These are phyloP conservation scores for Glaucidium brasilianum DNA, from an alignment of 2,113 vertebrate species.

Conservation along the genomic window DNA sequence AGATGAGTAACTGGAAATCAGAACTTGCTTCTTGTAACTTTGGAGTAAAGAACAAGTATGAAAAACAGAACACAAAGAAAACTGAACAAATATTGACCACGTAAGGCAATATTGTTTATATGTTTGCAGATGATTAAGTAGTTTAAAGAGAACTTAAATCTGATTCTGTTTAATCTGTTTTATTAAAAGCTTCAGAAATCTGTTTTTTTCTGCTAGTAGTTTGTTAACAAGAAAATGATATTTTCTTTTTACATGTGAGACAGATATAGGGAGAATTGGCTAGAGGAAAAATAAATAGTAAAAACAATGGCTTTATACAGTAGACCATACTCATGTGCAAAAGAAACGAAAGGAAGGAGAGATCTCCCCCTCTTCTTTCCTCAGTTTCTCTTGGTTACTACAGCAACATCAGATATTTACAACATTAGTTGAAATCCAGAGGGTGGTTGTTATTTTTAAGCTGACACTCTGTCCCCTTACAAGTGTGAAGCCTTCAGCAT, in stretches of 20 bases:
- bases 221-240: background rate
- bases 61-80: background rate
- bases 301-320: background rate
- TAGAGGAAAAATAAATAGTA: background rate
- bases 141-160: background rate
- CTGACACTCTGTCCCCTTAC: background rate
- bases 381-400: background rate
- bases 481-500: background rate
- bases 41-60: background rate
- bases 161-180: background rate
- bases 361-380: background rate
- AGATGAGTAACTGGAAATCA: background rate
- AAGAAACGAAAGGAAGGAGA: background rate
- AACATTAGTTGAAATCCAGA: background rate
- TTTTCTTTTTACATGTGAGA: background rate
- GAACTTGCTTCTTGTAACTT: background rate
- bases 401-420: background rate
- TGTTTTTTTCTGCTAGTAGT: background rate
- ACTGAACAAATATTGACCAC: background rate
- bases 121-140: background rate
- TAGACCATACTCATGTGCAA: background rate
- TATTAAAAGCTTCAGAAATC: background rate
- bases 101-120: background rate
- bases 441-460: background rate
- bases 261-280: background rate